A percentile compares a stretch with the other conserved stretches of the same genome.
Evolutionary conservation across 2,797 vertebrate species (phyloP).

Genomic region (Glossophaga mutica): DNA sequence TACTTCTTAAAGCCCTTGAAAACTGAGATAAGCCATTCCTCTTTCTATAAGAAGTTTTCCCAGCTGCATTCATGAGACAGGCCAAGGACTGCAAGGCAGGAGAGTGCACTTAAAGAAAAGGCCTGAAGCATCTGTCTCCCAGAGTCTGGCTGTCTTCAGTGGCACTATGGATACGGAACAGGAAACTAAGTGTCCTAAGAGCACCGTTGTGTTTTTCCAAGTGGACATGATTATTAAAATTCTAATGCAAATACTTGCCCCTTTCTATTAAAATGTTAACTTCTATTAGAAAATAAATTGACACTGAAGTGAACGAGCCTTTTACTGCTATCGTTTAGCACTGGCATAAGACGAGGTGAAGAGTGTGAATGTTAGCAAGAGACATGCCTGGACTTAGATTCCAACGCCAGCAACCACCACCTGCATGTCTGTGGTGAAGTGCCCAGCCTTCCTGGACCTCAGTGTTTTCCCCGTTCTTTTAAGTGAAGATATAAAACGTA

Average conservation of each 20-base stretch:
- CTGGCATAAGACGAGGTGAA: background rate
- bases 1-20: conserved; percentile 25
- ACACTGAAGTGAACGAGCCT: background rate
- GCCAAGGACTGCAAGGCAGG: background rate
- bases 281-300: background rate
- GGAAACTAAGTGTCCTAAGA: background rate
- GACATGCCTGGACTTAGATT: background rate
- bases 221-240: background rate
- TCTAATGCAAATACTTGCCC: background rate
- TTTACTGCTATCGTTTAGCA: background rate
- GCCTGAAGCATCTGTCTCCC: background rate
- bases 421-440: background rate
- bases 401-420: background rate
- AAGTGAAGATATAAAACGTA: background rate
- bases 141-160: background rate
- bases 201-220: background rate
- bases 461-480: background rate
- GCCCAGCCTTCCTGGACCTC: background rate
- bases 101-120: background rate
- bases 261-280: background rate
- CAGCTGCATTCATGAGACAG: background rate
- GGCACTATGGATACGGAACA: background rate
- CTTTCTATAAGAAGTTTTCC: background rate
- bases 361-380: background rate
- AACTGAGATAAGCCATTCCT: background rate